Evolutionary conservation across 1,140 invertebrate species (phyloP).

Genomic region (Drosophila gunungcola): DNA sequence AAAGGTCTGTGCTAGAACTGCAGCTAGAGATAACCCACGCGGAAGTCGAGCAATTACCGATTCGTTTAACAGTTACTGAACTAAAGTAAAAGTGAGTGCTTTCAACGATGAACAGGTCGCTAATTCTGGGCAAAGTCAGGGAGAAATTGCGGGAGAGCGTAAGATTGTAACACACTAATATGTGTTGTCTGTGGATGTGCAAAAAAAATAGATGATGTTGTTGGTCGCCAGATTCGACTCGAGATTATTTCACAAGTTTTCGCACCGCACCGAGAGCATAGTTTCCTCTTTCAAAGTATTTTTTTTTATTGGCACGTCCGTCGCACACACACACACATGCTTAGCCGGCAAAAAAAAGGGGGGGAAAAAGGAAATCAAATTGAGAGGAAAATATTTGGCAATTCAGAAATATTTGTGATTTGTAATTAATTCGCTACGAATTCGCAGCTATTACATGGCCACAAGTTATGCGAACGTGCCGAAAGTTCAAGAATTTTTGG

Average conservation of each 20-base stretch:
- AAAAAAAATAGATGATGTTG: conserved; percentile 20
- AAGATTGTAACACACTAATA: conserved; percentile 34
- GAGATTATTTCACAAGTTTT: conserved; percentile 73
- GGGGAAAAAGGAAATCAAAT: conserved; percentile 11
- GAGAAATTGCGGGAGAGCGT: conserved; percentile 65
- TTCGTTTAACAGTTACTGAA: conserved; percentile 2
- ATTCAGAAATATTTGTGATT: conserved; percentile 39
- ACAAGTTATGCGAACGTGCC: conserved; percentile 23
- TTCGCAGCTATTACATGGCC: conserved; percentile 12
- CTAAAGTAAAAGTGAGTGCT: conserved; percentile 40
- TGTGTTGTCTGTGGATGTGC: conserved; percentile 22
- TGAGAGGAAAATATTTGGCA: conserved; percentile 26
- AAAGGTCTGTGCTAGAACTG: conserved; percentile 13
- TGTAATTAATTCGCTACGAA: conserved; percentile 24
- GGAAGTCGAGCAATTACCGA: conserved; percentile 31
- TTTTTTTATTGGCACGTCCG: conserved; percentile 59
- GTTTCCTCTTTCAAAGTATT: conserved; percentile 16
- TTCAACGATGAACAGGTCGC: conserved; percentile 53
- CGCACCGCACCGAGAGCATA: conserved; percentile 37
- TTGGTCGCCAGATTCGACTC: conserved; percentile 4
- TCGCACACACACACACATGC: conserved; percentile 29
- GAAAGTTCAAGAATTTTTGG: conserved; percentile 20
- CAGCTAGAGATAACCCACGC: conserved; percentile 16
- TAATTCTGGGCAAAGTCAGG: conserved; percentile 66
- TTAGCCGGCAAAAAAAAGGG: conserved; percentile 51